phyloP scores from a whole-genome alignment of 2,888 invertebrate species.

The Torymus tubicola region DNA sequence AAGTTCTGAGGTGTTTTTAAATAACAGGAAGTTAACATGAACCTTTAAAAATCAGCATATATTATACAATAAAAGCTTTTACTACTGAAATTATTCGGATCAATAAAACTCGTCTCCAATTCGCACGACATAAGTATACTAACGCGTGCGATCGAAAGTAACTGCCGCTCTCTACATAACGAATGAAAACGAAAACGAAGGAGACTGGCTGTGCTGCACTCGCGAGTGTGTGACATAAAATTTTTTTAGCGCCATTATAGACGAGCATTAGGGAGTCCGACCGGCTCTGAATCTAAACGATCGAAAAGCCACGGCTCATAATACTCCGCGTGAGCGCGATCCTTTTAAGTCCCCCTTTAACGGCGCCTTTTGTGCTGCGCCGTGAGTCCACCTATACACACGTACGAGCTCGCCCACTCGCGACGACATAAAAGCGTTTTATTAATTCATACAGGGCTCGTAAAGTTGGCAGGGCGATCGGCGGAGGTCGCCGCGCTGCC shows the following conservation, averaged over 20 bases:
- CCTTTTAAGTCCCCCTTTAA: conserved; percentile 19
- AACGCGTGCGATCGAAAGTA: too few species aligned
- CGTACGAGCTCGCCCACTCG: too few species aligned
- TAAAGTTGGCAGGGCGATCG: conserved; percentile 14
- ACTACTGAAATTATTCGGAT: too few species aligned
- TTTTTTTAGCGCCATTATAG: conserved; percentile 35
- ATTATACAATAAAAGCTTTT: too few species aligned
- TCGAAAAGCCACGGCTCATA: background rate
- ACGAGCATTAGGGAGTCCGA: conserved; percentile 11
- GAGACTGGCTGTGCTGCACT: background rate
- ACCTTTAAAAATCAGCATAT: too few species aligned
- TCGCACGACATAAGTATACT: too few species aligned
- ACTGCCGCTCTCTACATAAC: background rate
- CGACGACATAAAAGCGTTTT: conserved; percentile 8
- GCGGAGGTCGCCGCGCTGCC: too few species aligned
- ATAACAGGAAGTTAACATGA: too few species aligned
- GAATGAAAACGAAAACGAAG: background rate
- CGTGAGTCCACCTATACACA: too few species aligned
- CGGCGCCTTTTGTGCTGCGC: background rate
- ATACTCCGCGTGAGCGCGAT: background rate
- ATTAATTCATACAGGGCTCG: conserved; percentile 31
- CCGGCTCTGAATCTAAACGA: conserved; percentile 5
- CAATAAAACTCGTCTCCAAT: too few species aligned
- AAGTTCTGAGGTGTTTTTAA: too few species aligned
- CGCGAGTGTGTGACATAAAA: background rate